Base-by-base conservation (phyloP, 1,140 invertebrate species). In the Leptinotarsa defecta region DNA sequence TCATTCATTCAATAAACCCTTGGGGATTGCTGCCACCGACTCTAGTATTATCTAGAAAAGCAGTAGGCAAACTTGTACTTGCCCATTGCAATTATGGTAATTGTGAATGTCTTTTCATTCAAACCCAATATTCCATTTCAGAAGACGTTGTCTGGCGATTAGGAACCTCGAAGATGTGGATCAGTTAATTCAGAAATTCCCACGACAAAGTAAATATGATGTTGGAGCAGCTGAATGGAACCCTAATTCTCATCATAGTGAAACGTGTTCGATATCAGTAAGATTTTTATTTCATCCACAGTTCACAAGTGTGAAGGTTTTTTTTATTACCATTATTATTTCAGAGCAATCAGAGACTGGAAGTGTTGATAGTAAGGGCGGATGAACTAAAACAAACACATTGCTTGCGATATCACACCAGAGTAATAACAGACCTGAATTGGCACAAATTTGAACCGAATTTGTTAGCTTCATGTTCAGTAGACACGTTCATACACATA, bases 141-240 rank as follows among this genome's bases (percentile, higher is more conserved):
- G 93, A 2, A 91, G 94, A 43, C 89, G 93, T 82, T 93, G 92
- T 85, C 89, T 98, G 65, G 94, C 94, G 4, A 88, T 98, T 19
- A 93, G 96, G 83, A 89, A 88, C 69, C 80, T 91, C 57, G 89
- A 91, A n/a, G 91, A 94, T 78, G 90, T 93, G 24, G 89, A 88
- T 17, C 92, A 94, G 61, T 89, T 91, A 6, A 86, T 96, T 1
- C 91, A 91, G 73, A 95, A 95, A 80, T 93, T 95, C 83, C 90
- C 92, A 13, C 87, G 95, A 64, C 94, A 96, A 80, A 96, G 95
- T 81, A 98, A 98, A 89, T 98, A 96, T 87, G 96, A 98, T 85
- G 94, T 97, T 13, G 93, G 93, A 8, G 93, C 93, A 68, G 94
- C 95, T 1, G 95, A 97, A 88, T 98, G 96, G 93, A 97, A 95